A percentile compares a stretch with the other conserved stretches of the same genome.
phyloP scores from a whole-genome alignment of 1,140 invertebrate genomes.

The Drosophila varians region DNA sequence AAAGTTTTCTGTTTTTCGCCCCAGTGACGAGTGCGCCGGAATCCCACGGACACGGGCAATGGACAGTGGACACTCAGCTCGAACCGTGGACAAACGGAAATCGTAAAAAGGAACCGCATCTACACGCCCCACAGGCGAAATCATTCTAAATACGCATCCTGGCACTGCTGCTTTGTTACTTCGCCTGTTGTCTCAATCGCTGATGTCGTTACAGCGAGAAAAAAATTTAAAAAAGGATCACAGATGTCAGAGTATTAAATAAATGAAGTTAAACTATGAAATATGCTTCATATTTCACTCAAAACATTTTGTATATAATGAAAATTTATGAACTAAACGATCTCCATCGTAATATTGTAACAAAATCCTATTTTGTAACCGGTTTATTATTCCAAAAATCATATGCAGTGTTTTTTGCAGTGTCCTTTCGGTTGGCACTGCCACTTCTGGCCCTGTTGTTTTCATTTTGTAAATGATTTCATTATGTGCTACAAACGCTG shows the following conservation, averaged over 20 bases:
- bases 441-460: slow-evolving; percentile 52
- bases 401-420: slow-evolving; percentile 8
- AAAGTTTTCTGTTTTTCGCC: slow-evolving; percentile 75
- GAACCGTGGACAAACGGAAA: neutral
- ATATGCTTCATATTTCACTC: too few species aligned
- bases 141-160: slow-evolving; percentile 34
- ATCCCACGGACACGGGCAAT: slow-evolving; percentile 14
- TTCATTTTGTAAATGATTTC: slow-evolving; percentile 81
- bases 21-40: slow-evolving; percentile 39
- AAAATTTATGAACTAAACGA: too few species aligned
- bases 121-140: slow-evolving; percentile 22
- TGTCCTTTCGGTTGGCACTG: slow-evolving; percentile 13
- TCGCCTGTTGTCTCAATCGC: slow-evolving; percentile 27
- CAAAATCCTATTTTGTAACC: neutral
- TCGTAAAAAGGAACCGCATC: slow-evolving; percentile 16
- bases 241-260: neutral
- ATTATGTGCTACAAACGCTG: slow-evolving; percentile 69
- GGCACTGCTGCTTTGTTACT: slow-evolving; percentile 13
- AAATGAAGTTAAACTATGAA: too few species aligned
- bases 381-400: neutral
- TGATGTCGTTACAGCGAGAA: slow-evolving; percentile 7
- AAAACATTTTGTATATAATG: too few species aligned
- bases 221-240: neutral
- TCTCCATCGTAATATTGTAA: too few species aligned
- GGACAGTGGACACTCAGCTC: slow-evolving; percentile 5